These are phyloP conservation scores for Trissonchulus sp. DNA, from an alignment of 2,888 invertebrate species.

Conservation along the genomic window DNA sequence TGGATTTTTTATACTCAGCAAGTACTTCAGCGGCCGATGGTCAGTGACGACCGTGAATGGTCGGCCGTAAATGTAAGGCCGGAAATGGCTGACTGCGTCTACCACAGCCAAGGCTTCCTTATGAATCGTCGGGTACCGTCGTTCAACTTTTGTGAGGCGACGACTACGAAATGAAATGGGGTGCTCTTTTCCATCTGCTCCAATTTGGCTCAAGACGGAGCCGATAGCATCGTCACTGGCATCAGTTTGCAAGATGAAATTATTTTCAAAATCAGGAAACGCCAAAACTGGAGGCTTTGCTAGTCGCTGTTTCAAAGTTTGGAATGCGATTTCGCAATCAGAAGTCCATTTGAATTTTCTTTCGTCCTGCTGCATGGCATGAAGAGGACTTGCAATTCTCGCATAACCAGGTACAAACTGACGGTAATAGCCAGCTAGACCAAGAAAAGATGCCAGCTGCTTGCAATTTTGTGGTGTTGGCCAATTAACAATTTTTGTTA, in stretches of 20 bases:
- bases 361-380: background rate
- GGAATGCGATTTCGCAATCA: slow-evolving; percentile 22
- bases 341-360: slow-evolving; percentile 21
- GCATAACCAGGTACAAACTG: slow-evolving; percentile 19
- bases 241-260: slow-evolving; percentile 5
- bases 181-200: slow-evolving; percentile 1
- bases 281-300: slow-evolving; percentile 15
- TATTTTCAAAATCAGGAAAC: slow-evolving; percentile 28
- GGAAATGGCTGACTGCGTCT: slow-evolving; percentile 34
- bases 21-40: too few relatives aligned
- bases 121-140: slow-evolving; percentile 33
- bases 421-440: slow-evolving; percentile 22
- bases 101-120: too few relatives aligned
- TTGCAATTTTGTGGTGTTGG: slow-evolving; percentile 17
- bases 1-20: too few relatives aligned
- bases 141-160: slow-evolving; percentile 24
- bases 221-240: background rate
- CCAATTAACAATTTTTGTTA: background rate
- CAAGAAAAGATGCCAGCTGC: slow-evolving; percentile 4
- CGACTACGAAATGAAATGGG: slow-evolving; percentile 32
- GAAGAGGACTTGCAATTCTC: slow-evolving; percentile 10
- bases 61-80: slow-evolving; percentile 13
- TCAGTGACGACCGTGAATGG: too few relatives aligned
- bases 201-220: slow-evolving; percentile 6
- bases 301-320: slow-evolving; percentile 6